Base-by-base conservation (phyloP, 2,113 vertebrate species). In the Motacilla alba region DNA sequence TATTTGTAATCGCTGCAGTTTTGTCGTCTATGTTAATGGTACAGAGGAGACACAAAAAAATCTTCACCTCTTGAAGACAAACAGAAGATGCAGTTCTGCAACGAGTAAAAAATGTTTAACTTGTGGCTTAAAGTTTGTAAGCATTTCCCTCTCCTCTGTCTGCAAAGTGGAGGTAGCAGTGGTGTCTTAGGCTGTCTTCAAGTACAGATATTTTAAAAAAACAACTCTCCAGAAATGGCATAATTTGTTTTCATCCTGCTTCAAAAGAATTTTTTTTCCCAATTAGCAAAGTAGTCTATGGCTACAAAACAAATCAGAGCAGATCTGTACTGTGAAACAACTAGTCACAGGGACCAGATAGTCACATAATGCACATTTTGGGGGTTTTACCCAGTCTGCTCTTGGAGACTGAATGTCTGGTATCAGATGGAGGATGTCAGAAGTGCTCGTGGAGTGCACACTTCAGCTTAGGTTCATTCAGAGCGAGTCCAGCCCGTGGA, bases 401-500 rank as follows among this genome's bases (percentile, higher is more conserved):
- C 58, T 76, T 81, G 37, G 23, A 91, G 13, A 15, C 28, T 43
- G 47, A 59, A 62, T 63, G 20, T 69, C 28, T 53, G 35, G 26
- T 39, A 62, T 26, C 31, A 60, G 31, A 1, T 77, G 55, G 15
- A 78, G 26, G 49, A 84, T 63, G 66, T 50, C 33, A 59, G 41
- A 41, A 31, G 19, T 56, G 41, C 62, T 87, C 0, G 0, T 31
- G 30, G 69, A 72, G 35, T 0, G 0, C 70, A 31, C 27, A 2
- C 60, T 83, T 77, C 46, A 39, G 22, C 39, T 46, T 21, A 53
- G n/a, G 39, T 53, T 52, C 43, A 39, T 66, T 63, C 56, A 64
- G 13, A 55, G 39, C 8, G 15, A 73, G 15, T 60, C 82, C 35
- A 76, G 14, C 4, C 22, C 20, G 10, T 49, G 53, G 11, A 30